These are phyloP conservation scores for Etia nguti DNA, from an alignment of 2,113 vertebrate genomes.

Conservation along the genomic window DNA sequence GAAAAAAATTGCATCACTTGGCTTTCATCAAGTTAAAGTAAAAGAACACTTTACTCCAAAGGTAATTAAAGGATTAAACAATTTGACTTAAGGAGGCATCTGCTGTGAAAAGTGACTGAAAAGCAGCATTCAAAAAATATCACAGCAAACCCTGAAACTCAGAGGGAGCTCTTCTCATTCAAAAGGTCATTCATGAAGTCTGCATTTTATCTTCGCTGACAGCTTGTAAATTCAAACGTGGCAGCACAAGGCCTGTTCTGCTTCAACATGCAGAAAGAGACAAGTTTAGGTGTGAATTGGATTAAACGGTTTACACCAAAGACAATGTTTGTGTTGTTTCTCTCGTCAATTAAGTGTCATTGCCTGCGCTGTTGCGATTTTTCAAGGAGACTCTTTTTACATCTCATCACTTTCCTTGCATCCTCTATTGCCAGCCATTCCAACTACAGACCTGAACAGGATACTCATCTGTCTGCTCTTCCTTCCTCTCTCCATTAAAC, in stretches of 20 bases:
- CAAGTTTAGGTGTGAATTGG: not conserved
- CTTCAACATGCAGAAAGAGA: not conserved
- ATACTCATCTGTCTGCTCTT: not conserved
- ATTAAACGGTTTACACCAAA: not conserved
- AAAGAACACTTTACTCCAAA: not conserved
- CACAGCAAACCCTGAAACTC: not conserved
- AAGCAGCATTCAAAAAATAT: not conserved
- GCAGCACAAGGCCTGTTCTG: not conserved
- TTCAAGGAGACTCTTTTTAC: not conserved
- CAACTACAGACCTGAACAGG: not conserved
- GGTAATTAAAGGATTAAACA: not conserved
- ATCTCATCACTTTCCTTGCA: not conserved
- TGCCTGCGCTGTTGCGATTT: not conserved
- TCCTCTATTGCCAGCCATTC: not conserved
- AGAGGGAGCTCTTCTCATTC: conserved; percentile 10
- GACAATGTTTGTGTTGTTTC: not conserved
- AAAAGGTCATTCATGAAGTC: conserved; percentile 1
- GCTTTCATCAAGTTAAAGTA: not conserved
- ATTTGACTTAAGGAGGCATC: not conserved
- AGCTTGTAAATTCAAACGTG: not conserved
- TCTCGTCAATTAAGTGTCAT: not conserved
- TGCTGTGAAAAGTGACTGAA: not conserved
- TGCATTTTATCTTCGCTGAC: not conserved
- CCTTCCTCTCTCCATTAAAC: not conserved
- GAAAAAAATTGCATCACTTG: not conserved